Evolutionary conservation across 2,888 invertebrate genomes (phyloP), one percentile per base, ranked within the genome.

Genomic region (Mycogona germanica): DNA sequence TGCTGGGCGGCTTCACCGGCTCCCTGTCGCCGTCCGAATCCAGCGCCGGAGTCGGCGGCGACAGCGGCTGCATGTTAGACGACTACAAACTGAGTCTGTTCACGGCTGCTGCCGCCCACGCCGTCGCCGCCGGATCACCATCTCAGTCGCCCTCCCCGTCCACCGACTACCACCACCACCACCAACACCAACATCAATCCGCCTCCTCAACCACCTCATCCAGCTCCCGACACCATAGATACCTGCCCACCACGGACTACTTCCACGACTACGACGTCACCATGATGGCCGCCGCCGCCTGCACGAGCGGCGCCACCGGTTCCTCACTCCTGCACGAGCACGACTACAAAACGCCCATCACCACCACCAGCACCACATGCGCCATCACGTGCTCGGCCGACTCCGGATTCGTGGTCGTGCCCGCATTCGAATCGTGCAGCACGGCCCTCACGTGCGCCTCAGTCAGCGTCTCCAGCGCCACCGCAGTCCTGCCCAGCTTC

Each of bases 1-100:
- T 51, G 25, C 19, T 51, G 42, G 51, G 51, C 37, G 30, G 25
- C 38, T 42, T 51, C 44, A 21, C 44, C 25, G 19, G 30, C 19
- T 19, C 37, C 21, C 32, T 21, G 21, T 19, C 29, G 12, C 35
- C 35, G n/a, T 35, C 35, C 12, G n/a, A 12, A 12, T 35, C 35
- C 12, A n/a, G n/a, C n/a, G 12, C 35, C n/a, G 35, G n/a, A 12
- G n/a, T n/a, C 12, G 12, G 12, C n/a, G n/a, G n/a, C 35, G 35
- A 35, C n/a, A 12, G 35, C n/a, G 12, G 12, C 35, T n/a, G n/a
- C n/a, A n/a, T n/a, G n/a, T n/a, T n/a, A n/a, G 48, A 48, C 14
- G 48, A 48, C 35, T 48, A 35, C 35, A 48, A 48, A 23, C 14
- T 48, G 35, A 17, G 32, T 4, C 23, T 47, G 19, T 28, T 29